Conservation (phyloP, 2,888 invertebrate species). For the Selenia dentaria region DNA sequence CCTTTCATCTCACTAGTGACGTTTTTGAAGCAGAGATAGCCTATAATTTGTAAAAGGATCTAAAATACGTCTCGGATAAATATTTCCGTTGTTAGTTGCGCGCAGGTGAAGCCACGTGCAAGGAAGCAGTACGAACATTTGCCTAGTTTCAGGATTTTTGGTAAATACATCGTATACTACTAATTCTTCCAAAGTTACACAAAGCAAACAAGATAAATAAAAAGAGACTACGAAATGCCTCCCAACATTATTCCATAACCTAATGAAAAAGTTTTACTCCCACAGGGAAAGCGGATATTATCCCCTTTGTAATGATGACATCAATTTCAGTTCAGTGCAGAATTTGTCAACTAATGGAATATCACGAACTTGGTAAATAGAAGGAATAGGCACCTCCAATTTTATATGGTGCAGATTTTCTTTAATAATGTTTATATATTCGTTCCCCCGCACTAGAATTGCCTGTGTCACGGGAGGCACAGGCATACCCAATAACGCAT, state of each 20-base stretch:
- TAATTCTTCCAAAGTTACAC: not conserved
- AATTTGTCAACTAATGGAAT: slow-evolving; percentile 24
- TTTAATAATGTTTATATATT: not conserved
- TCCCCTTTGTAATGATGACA: slow-evolving; percentile 28
- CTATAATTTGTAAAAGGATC: no score
- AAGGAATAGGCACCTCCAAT: slow-evolving; percentile 3
- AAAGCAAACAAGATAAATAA: slow-evolving; percentile 20
- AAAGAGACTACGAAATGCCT: slow-evolving; percentile 1
- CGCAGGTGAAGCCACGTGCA: no score
- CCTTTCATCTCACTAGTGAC: no score
- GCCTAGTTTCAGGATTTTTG: no score
- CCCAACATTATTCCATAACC: slow-evolving; percentile 13
- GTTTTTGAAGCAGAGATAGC: no score
- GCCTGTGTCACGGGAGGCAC: no score
- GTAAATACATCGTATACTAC: no score
- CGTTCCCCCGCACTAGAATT: no score
- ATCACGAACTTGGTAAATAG: slow-evolving; percentile 7
- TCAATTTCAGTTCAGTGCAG: slow-evolving; percentile 29
- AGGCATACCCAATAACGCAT: no score
- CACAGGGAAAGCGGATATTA: slow-evolving; percentile 29
- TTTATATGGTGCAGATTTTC: not conserved
- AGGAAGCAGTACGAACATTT: no score
- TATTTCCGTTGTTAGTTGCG: no score
- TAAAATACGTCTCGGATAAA: no score
- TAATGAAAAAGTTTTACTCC: slow-evolving; percentile 23